phyloP scores from a whole-genome alignment of 1,140 invertebrate genomes.

The Campoletis sonorensis region DNA sequence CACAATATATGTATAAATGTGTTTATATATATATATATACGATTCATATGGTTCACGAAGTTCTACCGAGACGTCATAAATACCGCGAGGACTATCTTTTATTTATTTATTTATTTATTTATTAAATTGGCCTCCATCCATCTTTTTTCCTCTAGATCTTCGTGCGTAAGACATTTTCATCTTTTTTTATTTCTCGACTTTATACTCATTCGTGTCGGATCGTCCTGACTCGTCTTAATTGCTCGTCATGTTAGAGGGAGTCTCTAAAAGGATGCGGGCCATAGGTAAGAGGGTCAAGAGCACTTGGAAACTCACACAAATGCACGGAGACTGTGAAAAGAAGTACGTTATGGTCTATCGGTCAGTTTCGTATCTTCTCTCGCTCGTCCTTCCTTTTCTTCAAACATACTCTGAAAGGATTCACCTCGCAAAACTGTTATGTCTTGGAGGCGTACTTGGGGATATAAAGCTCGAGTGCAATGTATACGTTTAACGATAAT shows the following conservation, averaged over 20 bases:
- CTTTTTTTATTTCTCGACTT: conserved; percentile 1
- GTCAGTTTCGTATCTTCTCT: no score
- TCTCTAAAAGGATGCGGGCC: conserved; percentile 7
- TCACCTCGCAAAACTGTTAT: no score
- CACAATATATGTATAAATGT: no score
- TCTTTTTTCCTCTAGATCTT: neutral
- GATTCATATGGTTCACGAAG: conserved; percentile 17
- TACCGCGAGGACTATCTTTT: conserved; percentile 60
- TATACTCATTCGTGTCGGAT: neutral
- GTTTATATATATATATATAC: no score
- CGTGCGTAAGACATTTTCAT: neutral
- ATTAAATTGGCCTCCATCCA: conserved; percentile 10
- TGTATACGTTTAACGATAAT: no score
- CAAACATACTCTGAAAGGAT: no score
- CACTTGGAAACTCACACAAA: neutral
- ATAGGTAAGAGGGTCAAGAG: neutral
- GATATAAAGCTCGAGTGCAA: no score
- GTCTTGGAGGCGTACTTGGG: no score
- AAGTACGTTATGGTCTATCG: no score
- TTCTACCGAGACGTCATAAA: conserved; percentile 64
- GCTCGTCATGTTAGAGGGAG: neutral
- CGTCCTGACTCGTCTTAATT: neutral
- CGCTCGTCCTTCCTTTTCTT: no score
- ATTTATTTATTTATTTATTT: conserved; percentile 38
- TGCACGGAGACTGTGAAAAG: neutral